Base-by-base conservation (phyloP, 1,140 invertebrate species). In the Trichogramma pretiosum region DNA sequence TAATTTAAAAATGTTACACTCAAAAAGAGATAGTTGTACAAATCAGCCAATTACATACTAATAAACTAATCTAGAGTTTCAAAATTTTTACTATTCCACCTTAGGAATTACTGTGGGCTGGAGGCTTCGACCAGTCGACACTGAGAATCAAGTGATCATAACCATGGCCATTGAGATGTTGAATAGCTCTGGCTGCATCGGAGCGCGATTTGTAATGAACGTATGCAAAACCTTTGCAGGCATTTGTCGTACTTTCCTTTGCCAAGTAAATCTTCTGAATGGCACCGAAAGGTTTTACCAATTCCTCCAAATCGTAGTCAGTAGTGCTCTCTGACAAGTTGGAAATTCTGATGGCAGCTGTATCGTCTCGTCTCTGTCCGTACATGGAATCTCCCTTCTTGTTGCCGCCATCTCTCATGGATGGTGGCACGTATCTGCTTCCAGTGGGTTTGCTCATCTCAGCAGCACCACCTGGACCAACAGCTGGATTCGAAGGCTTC, bases 121-220 rank as follows among this genome's bases (percentile, higher is more conserved):
- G 82, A 21, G 86, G 85, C 72, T 97, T 98, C 3, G 97, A 98
- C 96, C 96, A 99, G 75, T 99, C 96, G 16, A 98, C 97, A 71
- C 84, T 94, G 10, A 99, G 73, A 66, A 99, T 99, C 43, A 99
- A 79, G 77, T 99, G 94, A 74, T 98, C 94, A 69, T 98, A 98
- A 50, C 95, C 94, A 72, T 91, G 87, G 3, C 94, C 95, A 68
- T 98, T 89, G 5, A 99, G 80, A 34, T 77, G 78, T 48, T 81
- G 71, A 57, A 99, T 97, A 48, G 96, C 96, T 59, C 84, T 82
- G 14, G 89, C 85, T 28, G 96, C 95, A 74, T 96, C 91, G 58
- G 83, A 80, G 56, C 83, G 77, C 49, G 83, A 82, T 64, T 89
- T 90, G 68, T 93, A 98, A 62, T 95, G 95, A 36, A 98, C 88